phyloP scores from a whole-genome alignment of 2,113 vertebrate genomes.

The Plectropomus leopardus region DNA sequence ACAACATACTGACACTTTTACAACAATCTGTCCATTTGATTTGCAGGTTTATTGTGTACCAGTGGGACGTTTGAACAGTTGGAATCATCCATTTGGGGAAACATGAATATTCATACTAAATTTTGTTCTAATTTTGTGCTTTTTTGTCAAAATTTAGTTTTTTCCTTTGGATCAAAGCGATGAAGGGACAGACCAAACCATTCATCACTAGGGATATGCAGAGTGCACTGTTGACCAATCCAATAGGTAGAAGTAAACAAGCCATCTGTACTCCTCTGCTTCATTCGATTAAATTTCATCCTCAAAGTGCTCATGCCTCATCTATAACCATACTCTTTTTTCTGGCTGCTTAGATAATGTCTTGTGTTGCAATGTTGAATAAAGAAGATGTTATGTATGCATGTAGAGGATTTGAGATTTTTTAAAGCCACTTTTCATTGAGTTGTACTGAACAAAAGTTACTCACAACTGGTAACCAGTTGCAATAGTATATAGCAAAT shows the following conservation, averaged over 20 bases:
- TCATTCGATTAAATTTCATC: not conserved
- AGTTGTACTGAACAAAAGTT: no score
- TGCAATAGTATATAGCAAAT: not conserved
- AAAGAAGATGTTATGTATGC: no score
- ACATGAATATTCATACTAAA: not conserved
- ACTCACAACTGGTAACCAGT: not conserved
- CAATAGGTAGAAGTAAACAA: not conserved
- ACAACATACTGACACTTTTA: not conserved
- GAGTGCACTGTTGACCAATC: not conserved
- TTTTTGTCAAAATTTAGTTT: no score
- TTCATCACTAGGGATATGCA: no score
- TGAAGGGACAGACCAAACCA: no score
- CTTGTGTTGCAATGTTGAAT: no score
- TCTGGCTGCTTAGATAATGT: no score
- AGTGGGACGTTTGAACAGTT: not conserved
- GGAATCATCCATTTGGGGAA: not conserved
- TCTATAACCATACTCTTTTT: not conserved
- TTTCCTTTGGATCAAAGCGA: no score
- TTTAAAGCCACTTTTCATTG: no score
- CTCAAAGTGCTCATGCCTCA: not conserved
- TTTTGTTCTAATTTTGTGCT: not conserved
- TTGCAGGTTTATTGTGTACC: not conserved
- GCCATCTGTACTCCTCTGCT: not conserved
- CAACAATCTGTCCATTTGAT: not conserved
- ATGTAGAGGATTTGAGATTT: no score